Base-by-base conservation (phyloP, 2,113 vertebrate genomes). In the Pluvialis apricaria region DNA sequence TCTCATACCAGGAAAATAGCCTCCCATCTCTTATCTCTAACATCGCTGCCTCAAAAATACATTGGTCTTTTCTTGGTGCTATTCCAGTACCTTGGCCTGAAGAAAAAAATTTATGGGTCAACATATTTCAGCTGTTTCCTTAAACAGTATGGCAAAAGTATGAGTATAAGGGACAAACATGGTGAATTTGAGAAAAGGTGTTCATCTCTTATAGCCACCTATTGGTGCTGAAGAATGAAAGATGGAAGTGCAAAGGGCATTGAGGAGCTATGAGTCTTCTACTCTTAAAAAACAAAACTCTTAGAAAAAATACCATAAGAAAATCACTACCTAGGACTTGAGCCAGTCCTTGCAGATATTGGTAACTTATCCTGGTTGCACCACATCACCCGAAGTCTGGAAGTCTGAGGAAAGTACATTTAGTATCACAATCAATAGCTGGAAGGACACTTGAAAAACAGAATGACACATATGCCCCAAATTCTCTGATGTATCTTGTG, bases 391-490 rank as follows among this genome's bases (percentile, higher is more conserved):
- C 5, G 4, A 93, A 86, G 94, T 57, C 88, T 88, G 76, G 16
- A 91, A 94, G 75, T 91, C 75, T 92, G 75, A 75, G 54, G 64
- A 91, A 92, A 89, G 88, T 57, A 94, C 42, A 86, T 81, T 93
- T 86, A 90, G 60, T 62, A 75, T 45, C 71, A 60, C 38, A 95
- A 96, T 94, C 93, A 90, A 94, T 95, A 97, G 64, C 57, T 73
- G 71, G 75, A 97, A 97, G 94, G 94, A 93, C 89, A 54, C 25
- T 89, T 87, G 68, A 91, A 96, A 95, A 96, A 82, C 73, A 94
- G 86, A 92, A 88, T 38, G 22, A 94, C 45, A 77, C 19, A 70
- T 3, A 5, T 76, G 44, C 45, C 60, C 34, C 45, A 82, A 83
- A 92, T 76, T 92, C 87, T 95, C 71, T 57, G 49, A n/a, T 70